Base-by-base conservation (phyloP, 2,888 invertebrate genomes). In the Microdon myrmicae region DNA sequence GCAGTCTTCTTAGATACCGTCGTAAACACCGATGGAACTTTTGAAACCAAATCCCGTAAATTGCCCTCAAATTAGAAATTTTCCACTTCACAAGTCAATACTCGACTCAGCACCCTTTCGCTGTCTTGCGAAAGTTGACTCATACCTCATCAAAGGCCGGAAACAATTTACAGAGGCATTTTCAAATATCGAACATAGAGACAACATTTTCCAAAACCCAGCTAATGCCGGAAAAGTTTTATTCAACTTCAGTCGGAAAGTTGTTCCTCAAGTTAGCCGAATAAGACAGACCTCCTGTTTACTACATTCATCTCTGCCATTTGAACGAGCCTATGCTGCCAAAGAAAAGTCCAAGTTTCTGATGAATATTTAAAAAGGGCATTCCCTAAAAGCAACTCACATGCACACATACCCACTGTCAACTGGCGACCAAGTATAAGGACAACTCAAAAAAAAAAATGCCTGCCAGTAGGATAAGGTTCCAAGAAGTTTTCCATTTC, bases 401-500 rank as follows among this genome's bases (percentile, higher is more conserved):
- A 16, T 2, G 6, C 10, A 28, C 16, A 7, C 20, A 37, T 28
- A 28, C 22, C 16, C 3, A 9, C n/a, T 26, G 22, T 12, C 12
- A 19, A 12, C 17, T 28, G 39, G 38, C 10, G 39, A 37, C 49
- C 44, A 44, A 38, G 12, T 17, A 10, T 7, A 16, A 45, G 23
- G 13, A 22, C 29, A 44, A 23, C 1, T 12, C 4, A 32, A 13
- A 22, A 26, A 53, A 13, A 26, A 53, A 47, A 41, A 59, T 47
- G 47, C 41, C 54, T 37, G 31, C 35, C 26, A 45, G 3, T 23
- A 34, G 44, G 48, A 38, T 43, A 44, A 32, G 38, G 34, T 37
- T 34, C 56, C 23, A 49, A 61, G 61, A 56, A 61, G 56, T 61
- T 61, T 61, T 61, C 61, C 61, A 61, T 61, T 61, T 61, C 58